Evolutionary conservation across 2,797 vertebrate genomes (phyloP).

Genomic region (Garrulus glandarius): DNA sequence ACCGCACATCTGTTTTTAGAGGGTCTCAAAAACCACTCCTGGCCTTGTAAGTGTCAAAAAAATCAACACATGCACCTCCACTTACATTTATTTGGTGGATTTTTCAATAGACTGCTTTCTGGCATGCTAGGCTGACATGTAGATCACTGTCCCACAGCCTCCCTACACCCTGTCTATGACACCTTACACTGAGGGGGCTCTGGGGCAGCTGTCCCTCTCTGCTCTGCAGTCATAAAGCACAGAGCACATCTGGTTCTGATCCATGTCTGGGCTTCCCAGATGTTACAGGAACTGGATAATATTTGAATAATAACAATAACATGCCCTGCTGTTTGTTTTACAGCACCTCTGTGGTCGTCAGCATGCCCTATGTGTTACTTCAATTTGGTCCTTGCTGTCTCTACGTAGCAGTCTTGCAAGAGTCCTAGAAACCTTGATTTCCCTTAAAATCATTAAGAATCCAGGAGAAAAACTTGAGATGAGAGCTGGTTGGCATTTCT

Average conservation of each 20-base stretch:
- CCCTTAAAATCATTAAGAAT: background rate
- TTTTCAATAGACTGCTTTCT: background rate
- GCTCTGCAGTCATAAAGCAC: background rate
- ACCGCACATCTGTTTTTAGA: background rate
- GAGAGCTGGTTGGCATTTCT: background rate
- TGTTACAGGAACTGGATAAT: background rate
- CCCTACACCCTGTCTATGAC: rapidly evolving
- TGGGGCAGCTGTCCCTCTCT: background rate
- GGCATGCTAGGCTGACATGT: background rate
- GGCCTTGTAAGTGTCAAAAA: background rate
- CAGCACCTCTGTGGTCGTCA: background rate
- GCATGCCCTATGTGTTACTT: background rate
- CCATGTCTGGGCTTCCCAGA: background rate
- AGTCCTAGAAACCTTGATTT: background rate
- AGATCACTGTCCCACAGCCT: background rate
- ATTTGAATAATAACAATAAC: background rate
- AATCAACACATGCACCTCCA: background rate
- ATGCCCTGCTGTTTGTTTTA: background rate
- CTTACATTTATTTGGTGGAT: background rate
- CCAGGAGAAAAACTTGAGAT: background rate
- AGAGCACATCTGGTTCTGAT: background rate
- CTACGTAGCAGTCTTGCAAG: background rate
- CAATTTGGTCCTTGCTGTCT: background rate
- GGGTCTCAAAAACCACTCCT: background rate
- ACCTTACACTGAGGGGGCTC: background rate